These are phyloP conservation scores for Callyntrura sp. DNA, from an alignment of 2,888 invertebrate genomes.

Conservation along the genomic window DNA sequence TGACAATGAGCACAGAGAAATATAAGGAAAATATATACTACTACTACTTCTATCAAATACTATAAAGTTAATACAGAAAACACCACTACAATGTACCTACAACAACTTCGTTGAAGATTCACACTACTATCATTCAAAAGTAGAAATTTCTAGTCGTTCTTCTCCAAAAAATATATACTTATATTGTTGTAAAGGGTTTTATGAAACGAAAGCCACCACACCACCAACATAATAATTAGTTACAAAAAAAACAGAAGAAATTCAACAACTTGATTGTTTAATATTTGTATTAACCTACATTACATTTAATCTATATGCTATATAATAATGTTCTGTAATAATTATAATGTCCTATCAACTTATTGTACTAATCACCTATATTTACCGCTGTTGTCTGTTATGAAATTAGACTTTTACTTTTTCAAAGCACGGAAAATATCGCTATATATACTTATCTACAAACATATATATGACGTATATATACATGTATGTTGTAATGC, in stretches of 20 bases:
- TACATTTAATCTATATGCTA: background rate
- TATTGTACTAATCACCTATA: slow-evolving; percentile 48
- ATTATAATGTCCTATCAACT: background rate
- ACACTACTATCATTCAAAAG: slow-evolving; percentile 71
- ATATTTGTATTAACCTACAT: slow-evolving; percentile 12
- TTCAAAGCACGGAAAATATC: slow-evolving; percentile 58
- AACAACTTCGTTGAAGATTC: slow-evolving; percentile 59
- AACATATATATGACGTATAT: background rate
- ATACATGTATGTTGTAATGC: background rate
- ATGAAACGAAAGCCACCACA: slow-evolving; percentile 3
- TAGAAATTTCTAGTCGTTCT: slow-evolving; percentile 76
- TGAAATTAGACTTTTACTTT: slow-evolving; percentile 65
- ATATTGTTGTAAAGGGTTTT: slow-evolving; percentile 26
- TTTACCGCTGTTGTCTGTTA: slow-evolving; percentile 64
- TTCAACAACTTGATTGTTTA: slow-evolving; percentile 21
- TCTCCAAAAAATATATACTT: slow-evolving; percentile 54
- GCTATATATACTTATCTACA: slow-evolving; percentile 29
- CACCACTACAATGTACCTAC: slow-evolving; percentile 71
- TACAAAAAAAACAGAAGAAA: background rate
- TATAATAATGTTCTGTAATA: slow-evolving; percentile 9
- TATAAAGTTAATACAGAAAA: slow-evolving; percentile 12
- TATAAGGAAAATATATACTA: background rate
- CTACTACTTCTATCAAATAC: slow-evolving; percentile 8
- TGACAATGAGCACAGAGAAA: slow-evolving; percentile 48
- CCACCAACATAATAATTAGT: slow-evolving; percentile 38